Percentiles rank a stretch among this genome's conserved stretches.
Conservation (phyloP, 1,140 invertebrate species). For the Calliphora vicina region DNA sequence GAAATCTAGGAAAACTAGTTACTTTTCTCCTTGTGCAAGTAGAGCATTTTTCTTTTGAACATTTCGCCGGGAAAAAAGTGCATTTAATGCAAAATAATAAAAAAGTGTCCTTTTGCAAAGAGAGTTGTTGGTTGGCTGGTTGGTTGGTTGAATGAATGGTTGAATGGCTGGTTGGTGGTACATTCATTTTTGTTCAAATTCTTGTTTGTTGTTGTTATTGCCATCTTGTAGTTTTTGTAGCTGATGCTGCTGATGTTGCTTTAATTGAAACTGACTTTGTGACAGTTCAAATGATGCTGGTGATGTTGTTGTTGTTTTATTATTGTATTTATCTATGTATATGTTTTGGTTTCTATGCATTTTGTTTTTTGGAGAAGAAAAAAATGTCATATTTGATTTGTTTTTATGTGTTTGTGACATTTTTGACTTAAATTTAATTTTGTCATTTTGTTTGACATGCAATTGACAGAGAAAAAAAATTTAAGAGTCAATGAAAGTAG, state of each 20-base stretch:
- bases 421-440: constrained; percentile 33
- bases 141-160: not conserved
- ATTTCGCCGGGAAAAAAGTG: not conserved
- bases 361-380: not conserved
- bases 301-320: constrained; percentile 1
- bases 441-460: constrained; percentile 30
- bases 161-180: not conserved
- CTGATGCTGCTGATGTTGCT: not conserved
- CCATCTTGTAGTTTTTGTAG: not conserved
- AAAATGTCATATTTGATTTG: constrained; percentile 32
- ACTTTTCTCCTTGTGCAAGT: not conserved
- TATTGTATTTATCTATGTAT: not conserved
- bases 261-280: constrained; percentile 41
- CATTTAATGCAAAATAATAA: not conserved
- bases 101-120: not conserved
- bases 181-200: not conserved
- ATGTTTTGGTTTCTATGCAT: not conserved
- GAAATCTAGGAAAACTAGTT: not conserved
- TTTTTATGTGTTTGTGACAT: constrained; percentile 5
- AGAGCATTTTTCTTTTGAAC: not conserved
- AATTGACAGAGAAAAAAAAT: constrained; percentile 17
- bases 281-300: constrained; percentile 38
- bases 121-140: not conserved
- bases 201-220: not conserved
- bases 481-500: not conserved